Evolutionary conservation across 2,113 vertebrate species (phyloP).

Genomic region (Pipa parva): DNA sequence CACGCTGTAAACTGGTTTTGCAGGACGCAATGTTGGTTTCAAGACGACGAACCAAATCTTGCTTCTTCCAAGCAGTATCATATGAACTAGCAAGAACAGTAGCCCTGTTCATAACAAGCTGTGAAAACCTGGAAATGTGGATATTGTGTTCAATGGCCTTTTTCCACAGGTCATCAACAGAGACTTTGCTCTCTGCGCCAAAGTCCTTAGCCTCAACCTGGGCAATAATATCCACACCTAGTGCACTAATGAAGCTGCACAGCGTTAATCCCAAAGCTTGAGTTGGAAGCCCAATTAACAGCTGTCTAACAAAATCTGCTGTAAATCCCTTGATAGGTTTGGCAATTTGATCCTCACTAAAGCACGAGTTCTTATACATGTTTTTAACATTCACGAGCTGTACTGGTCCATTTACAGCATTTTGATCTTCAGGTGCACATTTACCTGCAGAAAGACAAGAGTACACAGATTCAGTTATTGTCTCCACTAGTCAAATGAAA

Average conservation of each 20-base stretch:
- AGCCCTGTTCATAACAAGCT: slow-evolving; percentile 88
- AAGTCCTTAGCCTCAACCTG: slow-evolving; percentile 96
- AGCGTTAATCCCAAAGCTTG: slow-evolving; percentile 86
- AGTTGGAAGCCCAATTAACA: slow-evolving; percentile 92
- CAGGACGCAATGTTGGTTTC: slow-evolving; percentile 84
- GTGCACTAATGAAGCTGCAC: slow-evolving; percentile 87
- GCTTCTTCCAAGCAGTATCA: slow-evolving; percentile 94
- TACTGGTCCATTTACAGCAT: slow-evolving; percentile 82
- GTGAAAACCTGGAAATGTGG: slow-evolving; percentile 76
- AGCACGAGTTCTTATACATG: slow-evolving; percentile 76
- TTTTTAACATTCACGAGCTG: slow-evolving; percentile 76
- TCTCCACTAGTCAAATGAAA: too few relatives aligned
- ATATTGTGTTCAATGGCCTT: slow-evolving; percentile 90
- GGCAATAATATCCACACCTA: slow-evolving; percentile 86
- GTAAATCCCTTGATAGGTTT: slow-evolving; percentile 95
- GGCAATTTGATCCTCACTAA: slow-evolving; percentile 95
- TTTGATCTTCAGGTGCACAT: slow-evolving; percentile 75
- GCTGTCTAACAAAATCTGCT: slow-evolving; percentile 91
- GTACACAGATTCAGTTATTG: too few relatives aligned
- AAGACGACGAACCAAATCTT: slow-evolving; percentile 84
- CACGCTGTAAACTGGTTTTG: slow-evolving; percentile 89
- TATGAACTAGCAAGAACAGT: slow-evolving; percentile 90
- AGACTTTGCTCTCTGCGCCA: slow-evolving; percentile 90
- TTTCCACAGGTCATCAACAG: slow-evolving; percentile 93
- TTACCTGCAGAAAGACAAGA: slow-evolving; percentile 57